These are phyloP conservation scores for Elephantulus edwardii DNA, from an alignment of 2,113 vertebrate species.

Conservation along the genomic window DNA sequence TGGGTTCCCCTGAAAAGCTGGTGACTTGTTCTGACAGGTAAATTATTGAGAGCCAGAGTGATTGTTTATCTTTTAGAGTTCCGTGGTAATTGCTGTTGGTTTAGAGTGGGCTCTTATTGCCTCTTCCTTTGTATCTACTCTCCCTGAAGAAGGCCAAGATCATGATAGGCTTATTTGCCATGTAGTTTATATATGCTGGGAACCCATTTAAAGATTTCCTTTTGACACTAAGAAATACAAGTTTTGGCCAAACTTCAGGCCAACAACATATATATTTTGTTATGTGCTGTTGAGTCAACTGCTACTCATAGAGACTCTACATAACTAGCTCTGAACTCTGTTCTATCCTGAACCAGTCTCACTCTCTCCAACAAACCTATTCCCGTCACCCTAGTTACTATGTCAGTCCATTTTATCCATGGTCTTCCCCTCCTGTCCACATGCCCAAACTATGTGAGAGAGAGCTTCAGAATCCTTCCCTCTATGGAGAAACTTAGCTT, in stretches of 20 bases:
- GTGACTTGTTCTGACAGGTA: conserved; percentile 38
- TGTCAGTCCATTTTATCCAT: background rate
- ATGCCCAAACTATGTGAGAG: no score
- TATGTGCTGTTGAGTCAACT: background rate
- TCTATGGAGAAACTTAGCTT: no score
- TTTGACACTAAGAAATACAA: conserved; percentile 34
- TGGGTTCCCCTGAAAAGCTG: conserved; percentile 5
- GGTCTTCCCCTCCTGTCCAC: no score
- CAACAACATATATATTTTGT: no score
- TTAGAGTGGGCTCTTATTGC: background rate
- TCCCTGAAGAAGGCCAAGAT: background rate
- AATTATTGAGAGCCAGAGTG: background rate
- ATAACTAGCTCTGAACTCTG: background rate
- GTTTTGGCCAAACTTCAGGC: background rate
- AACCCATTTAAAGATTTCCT: background rate
- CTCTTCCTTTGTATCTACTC: background rate
- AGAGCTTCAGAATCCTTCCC: no score
- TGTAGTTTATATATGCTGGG: background rate
- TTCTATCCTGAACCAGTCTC: background rate
- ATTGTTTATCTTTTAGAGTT: background rate
- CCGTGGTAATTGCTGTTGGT: background rate
- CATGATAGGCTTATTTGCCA: background rate
- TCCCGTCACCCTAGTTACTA: background rate
- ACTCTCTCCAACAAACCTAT: background rate
- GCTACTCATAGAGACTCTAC: background rate